Evolutionary conservation across 2,113 vertebrate species (phyloP).

Genomic region (Proterorhinus semilunaris): DNA sequence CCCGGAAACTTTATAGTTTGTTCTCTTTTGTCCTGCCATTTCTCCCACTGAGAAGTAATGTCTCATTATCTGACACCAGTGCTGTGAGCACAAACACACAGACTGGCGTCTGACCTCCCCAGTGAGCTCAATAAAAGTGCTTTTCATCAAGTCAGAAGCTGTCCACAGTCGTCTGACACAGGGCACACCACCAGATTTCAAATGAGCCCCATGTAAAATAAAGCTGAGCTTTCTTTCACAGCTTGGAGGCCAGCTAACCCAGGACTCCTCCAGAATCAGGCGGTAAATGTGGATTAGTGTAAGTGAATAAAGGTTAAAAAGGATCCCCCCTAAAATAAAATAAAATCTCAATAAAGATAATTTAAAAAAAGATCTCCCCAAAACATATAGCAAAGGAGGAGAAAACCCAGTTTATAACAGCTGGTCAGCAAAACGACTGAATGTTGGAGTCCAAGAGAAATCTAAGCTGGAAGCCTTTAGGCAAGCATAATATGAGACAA

Average conservation of each 20-base stretch:
- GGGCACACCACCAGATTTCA: conserved; percentile 71
- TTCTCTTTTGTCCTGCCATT: conserved; percentile 40
- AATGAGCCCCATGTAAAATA: conserved; percentile 75
- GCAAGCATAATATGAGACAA: no score
- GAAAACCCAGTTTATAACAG: conserved; percentile 25
- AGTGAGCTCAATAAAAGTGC: conserved; percentile 72
- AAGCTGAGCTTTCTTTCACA: conserved; percentile 52
- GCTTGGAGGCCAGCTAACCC: conserved; percentile 43
- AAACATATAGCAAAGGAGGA: conserved; percentile 27
- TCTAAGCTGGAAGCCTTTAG: no score
- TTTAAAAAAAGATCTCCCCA: conserved; percentile 16
- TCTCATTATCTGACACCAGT: conserved; percentile 45
- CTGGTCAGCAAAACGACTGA: conserved; percentile 19
- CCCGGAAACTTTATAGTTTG: conserved; percentile 33
- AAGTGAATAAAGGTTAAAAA: conserved; percentile 3
- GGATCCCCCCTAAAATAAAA: no score
- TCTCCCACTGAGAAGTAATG: conserved; percentile 55
- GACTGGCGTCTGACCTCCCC: conserved; percentile 67
- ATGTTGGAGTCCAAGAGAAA: no score
- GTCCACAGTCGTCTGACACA: conserved; percentile 65
- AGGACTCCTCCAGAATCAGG: conserved; percentile 40
- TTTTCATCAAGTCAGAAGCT: conserved; percentile 71
- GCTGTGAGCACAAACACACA: conserved; percentile 31
- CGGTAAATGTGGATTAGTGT: conserved; percentile 24
- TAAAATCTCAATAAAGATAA: no score